These are phyloP conservation scores for Lagodon rhomboides DNA, from an alignment of 2,797 vertebrate species.

Conservation along the genomic window DNA sequence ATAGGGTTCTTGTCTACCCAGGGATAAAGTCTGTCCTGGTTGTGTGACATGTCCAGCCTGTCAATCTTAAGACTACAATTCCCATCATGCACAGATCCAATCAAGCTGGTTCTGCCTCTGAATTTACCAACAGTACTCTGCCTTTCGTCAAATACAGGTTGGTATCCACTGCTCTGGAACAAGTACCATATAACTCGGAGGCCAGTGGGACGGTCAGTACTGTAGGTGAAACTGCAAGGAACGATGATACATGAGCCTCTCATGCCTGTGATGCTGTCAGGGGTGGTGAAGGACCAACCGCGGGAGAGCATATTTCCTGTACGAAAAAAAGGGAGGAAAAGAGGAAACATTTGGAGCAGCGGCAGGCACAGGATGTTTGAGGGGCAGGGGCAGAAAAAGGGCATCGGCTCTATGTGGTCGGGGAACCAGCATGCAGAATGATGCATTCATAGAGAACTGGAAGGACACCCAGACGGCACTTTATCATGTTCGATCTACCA, in stretches of 20 bases:
- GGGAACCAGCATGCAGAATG: too few species aligned
- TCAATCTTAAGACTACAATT: constrained; percentile 76
- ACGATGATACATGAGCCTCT: constrained; percentile 75
- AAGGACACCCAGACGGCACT: too few species aligned
- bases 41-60: constrained; percentile 45
- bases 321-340: too few species aligned
- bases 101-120: constrained; percentile 51
- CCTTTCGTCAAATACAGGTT: constrained; percentile 48
- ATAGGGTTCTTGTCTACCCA: constrained; percentile 75
- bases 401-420: too few species aligned
- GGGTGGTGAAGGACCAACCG: constrained; percentile 72
- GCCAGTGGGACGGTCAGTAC: background rate
- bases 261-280: constrained; percentile 63
- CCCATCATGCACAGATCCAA: constrained; percentile 18
- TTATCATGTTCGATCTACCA: too few species aligned
- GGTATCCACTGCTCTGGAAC: constrained; percentile 33
- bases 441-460: too few species aligned
- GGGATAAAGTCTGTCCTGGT: constrained; percentile 66
- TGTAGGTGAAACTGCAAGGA: constrained; percentile 74
- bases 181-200: constrained; percentile 73
- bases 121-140: constrained; percentile 30
- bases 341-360: background rate
- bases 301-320: constrained; percentile 58
- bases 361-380: too few species aligned
- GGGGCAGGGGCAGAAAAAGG: too few species aligned